Evolutionary conservation across 2,797 vertebrate genomes (phyloP).

Genomic region (Vespertilio murinus): DNA sequence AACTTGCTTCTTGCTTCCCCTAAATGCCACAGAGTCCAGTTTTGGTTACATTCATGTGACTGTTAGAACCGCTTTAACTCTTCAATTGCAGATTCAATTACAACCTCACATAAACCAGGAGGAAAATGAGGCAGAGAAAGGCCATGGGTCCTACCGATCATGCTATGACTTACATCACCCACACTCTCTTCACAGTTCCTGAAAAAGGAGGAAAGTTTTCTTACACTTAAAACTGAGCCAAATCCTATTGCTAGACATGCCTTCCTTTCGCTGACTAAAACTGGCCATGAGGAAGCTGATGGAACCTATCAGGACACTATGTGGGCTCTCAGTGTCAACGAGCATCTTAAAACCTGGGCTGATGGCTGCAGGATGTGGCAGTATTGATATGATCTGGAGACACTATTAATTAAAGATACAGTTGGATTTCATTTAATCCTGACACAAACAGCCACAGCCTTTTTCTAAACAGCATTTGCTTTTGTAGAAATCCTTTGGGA

Average conservation of each 20-base stretch:
- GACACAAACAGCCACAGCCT: neutral
- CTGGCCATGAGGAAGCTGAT: neutral
- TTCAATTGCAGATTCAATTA: neutral
- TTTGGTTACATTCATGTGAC: neutral
- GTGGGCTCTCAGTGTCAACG: neutral
- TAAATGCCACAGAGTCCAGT: neutral
- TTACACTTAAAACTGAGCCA: neutral
- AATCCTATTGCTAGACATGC: neutral
- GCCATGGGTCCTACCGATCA: neutral
- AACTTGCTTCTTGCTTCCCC: neutral
- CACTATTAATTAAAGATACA: neutral
- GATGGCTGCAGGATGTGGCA: neutral
- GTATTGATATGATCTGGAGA: neutral
- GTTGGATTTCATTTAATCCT: conserved; percentile 5
- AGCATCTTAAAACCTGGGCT: neutral
- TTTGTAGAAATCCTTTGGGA: conserved; percentile 44
- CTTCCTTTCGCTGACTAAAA: neutral
- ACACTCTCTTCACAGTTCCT: neutral
- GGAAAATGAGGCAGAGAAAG: neutral
- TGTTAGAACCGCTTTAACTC: neutral
- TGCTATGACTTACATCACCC: neutral
- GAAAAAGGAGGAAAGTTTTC: neutral
- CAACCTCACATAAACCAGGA: neutral
- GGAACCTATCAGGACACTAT: neutral
- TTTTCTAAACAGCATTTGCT: conserved; percentile 4